These are phyloP conservation scores for Naja naja DNA, from an alignment of 2,113 vertebrate genomes.

Conservation along the genomic window DNA sequence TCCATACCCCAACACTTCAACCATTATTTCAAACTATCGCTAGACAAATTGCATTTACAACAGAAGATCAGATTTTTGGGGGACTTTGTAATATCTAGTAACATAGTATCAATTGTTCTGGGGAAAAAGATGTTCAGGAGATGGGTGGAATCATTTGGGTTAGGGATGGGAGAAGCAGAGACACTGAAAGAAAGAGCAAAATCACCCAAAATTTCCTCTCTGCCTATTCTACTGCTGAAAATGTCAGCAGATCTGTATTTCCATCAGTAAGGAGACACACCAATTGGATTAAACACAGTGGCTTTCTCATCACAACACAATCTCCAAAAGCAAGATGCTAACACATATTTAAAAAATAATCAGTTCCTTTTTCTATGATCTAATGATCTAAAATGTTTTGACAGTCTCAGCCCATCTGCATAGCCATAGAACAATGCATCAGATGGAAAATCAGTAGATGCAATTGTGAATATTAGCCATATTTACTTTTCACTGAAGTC, in stretches of 20 bases:
- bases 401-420: background rate
- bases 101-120: background rate
- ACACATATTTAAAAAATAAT: background rate
- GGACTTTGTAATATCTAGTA: background rate
- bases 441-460: background rate
- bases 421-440: background rate
- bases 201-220: background rate
- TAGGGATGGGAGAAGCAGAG: background rate
- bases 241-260: background rate
- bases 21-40: background rate
- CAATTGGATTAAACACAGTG: background rate
- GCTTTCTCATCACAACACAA: background rate
- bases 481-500: conserved; percentile 24
- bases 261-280: background rate
- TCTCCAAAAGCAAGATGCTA: background rate
- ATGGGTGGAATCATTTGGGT: background rate
- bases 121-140: rapidly evolving
- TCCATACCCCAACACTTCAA: background rate
- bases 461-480: conserved; percentile 9
- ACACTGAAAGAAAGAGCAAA: background rate
- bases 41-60: background rate
- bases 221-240: background rate
- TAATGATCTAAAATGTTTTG: background rate
- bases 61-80: background rate
- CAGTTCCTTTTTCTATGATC: background rate